phyloP scores from a whole-genome alignment of 2,888 invertebrate genomes.

The Hydrotaea cyrtoneurina region DNA sequence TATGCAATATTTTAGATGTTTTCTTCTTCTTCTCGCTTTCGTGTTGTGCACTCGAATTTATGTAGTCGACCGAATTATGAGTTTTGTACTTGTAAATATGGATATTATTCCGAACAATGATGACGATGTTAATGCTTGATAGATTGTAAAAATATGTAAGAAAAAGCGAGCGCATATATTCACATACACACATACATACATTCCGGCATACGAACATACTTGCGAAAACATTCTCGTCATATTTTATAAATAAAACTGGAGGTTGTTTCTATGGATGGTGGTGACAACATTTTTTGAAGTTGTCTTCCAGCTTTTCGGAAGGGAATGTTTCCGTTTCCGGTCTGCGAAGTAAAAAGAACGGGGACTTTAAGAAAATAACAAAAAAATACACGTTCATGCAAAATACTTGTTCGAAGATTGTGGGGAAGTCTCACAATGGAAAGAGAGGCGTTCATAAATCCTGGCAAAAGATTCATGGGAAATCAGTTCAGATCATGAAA shows the following conservation, averaged over 20 bases:
- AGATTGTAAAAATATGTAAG: constrained; percentile 24
- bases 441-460: too few species aligned
- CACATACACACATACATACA: not conserved
- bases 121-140: constrained; percentile 37
- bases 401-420: too few species aligned
- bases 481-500: too few species aligned
- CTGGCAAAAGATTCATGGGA: too few species aligned
- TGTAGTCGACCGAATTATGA: constrained; percentile 36
- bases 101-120: constrained; percentile 20
- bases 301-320: not conserved
- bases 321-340: constrained; percentile 28
- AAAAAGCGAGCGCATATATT: not conserved
- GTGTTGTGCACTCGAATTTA: constrained; percentile 2
- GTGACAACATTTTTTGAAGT: constrained; percentile 18
- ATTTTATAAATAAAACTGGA: not conserved
- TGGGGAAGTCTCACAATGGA: too few species aligned
- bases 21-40: not conserved
- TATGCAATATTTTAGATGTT: constrained; percentile 40
- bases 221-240: not conserved
- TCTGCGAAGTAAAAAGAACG: not conserved
- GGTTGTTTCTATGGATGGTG: not conserved
- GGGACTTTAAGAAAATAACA: not conserved
- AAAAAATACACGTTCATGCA: not conserved
- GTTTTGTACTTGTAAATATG: constrained; percentile 32
- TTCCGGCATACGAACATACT: not conserved